These are phyloP conservation scores for Deladenus siricidicola DNA, from an alignment of 2,888 invertebrate species.

Conservation along the genomic window DNA sequence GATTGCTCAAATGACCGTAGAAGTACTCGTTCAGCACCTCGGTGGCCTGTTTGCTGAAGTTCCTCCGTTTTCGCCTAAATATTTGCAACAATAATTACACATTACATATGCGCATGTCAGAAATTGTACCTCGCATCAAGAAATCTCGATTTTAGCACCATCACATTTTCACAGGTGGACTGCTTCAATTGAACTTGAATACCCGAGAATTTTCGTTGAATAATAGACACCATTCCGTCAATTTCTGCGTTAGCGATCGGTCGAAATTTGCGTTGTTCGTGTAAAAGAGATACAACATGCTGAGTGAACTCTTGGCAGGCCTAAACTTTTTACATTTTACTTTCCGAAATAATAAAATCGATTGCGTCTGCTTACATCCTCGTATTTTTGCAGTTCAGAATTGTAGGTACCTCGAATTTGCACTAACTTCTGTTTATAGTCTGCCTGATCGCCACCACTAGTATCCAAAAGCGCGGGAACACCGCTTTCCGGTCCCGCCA, in stretches of 20 bases:
- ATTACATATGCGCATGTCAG: not conserved
- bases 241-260: constrained; percentile 97
- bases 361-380: constrained; percentile 74
- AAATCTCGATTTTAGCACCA: constrained; percentile 77
- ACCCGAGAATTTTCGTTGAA: constrained; percentile 74
- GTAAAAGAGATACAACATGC: constrained; percentile 81
- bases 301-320: constrained; percentile 99
- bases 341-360: no score
- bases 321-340: no score
- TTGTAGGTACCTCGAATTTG: constrained; percentile 98
- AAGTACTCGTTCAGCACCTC: constrained; percentile 99
- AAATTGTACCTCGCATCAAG: constrained; percentile 48
- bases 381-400: constrained; percentile 97
- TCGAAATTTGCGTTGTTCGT: constrained; percentile 63
- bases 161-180: constrained; percentile 97
- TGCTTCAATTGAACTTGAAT: constrained; percentile 80
- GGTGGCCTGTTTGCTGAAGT: constrained; percentile 98
- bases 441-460: constrained; percentile 74
- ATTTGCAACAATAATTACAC: not conserved
- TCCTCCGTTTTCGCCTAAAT: constrained; percentile 72
- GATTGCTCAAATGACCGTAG: constrained; percentile 96
- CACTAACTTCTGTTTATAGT: constrained; percentile 94
- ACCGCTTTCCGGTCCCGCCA: constrained; percentile 88
- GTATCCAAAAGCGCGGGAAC: constrained; percentile 36
- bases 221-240: constrained; percentile 96